Conservation (phyloP, 2,888 invertebrate genomes). For the Pheosia gnoma region DNA sequence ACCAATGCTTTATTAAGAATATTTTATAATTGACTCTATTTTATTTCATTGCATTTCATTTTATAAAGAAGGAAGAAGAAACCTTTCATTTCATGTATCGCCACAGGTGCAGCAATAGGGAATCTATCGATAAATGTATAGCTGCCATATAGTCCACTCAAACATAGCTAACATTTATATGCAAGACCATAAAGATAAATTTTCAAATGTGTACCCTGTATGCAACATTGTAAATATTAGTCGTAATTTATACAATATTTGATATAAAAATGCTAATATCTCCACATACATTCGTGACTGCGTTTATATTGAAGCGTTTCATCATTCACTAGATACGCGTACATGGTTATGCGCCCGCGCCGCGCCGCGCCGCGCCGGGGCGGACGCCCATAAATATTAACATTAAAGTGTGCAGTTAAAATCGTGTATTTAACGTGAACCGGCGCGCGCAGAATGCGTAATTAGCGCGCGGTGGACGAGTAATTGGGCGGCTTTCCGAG, state of each 20-base stretch:
- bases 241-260: background rate
- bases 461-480: constrained; percentile 24
- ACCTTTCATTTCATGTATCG: background rate
- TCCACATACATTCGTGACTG: constrained; percentile 12
- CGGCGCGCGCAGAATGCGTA: constrained; percentile 19
- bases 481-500: constrained; percentile 19
- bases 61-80: too few species aligned
- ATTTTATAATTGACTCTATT: too few species aligned
- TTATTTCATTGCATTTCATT: too few species aligned
- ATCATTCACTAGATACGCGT: constrained; percentile 14
- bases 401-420: constrained; percentile 22
- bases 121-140: background rate
- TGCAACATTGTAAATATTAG: constrained; percentile 3
- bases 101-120: background rate
- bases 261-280: constrained; percentile 4
- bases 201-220: constrained; percentile 13
- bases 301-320: constrained; percentile 9
- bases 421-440: constrained; percentile 23
- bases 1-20: too few species aligned
- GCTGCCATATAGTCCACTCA: background rate
- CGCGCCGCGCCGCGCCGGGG: constrained; percentile 5
- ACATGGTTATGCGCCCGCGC: constrained; percentile 14
- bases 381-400: constrained; percentile 22
- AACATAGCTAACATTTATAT: background rate
- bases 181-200: background rate